Conservation (phyloP, 2,797 vertebrate species). For the Oceanodroma leucorhoa region DNA sequence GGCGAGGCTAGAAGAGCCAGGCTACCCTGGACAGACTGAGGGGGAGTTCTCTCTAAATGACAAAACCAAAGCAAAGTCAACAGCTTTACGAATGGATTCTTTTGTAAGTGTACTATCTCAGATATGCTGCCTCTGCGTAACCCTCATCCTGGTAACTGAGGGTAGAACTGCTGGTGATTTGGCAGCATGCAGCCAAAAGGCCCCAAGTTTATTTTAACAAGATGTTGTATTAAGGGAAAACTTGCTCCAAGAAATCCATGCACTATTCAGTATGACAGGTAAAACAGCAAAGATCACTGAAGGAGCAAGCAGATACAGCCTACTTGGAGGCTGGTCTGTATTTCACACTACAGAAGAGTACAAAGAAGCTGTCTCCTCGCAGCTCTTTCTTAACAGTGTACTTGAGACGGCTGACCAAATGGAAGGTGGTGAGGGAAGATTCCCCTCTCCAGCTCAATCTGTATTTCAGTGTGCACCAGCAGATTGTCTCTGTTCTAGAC, state of each 20-base stretch:
- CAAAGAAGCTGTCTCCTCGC: neutral
- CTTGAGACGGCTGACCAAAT: neutral
- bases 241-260: neutral
- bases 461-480: neutral
- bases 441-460: neutral
- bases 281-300: neutral
- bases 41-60: neutral
- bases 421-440: neutral
- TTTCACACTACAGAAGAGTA: neutral
- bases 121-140: neutral
- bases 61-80: neutral
- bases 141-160: neutral
- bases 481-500: neutral
- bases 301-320: neutral
- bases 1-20: neutral
- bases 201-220: neutral
- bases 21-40: neutral
- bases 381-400: neutral
- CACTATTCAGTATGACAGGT: neutral
- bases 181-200: neutral
- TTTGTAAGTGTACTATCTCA: neutral
- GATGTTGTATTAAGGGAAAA: neutral
- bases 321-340: neutral
- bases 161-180: neutral
- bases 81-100: neutral